A percentile compares a stretch with the other conserved stretches of the same genome.
Conservation (phyloP, 2,797 vertebrate species). For the Hemibagrus guttatus region DNA sequence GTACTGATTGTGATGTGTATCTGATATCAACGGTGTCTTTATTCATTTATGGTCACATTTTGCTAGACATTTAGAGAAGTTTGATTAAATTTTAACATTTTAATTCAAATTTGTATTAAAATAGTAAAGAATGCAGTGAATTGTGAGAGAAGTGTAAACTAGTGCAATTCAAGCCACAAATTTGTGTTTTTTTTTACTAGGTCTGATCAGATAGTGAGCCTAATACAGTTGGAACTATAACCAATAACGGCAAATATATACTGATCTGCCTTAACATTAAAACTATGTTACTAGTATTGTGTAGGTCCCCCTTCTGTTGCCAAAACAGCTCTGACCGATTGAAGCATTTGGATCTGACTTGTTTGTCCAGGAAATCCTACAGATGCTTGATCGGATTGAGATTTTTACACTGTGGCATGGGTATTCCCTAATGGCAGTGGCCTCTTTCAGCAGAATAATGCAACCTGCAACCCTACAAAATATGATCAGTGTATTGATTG, state of each 20-base stretch:
- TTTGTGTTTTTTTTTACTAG: not conserved
- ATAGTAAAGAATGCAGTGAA: not conserved
- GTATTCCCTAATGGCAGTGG: no score
- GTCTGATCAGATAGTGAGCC: not conserved
- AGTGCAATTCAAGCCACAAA: not conserved
- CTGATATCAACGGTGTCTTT: not conserved
- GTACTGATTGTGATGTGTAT: not conserved
- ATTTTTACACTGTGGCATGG: no score
- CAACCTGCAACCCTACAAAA: no score
- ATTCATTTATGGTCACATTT: not conserved
- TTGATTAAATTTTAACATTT: not conserved
- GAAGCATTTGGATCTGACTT: no score
- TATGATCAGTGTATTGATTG: not conserved
- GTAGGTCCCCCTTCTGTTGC: no score
- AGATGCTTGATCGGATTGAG: no score
- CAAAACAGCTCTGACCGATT: no score
- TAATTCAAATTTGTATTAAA: not conserved
- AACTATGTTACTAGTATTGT: no score
- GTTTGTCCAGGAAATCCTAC: no score
- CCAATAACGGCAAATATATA: not conserved
- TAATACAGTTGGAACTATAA: not conserved
- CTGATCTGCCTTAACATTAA: no score
- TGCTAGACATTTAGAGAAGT: not conserved
- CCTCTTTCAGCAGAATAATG: no score
- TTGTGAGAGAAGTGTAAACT: not conserved